A percentile compares a stretch with the other conserved stretches of the same genome.
Conservation (phyloP, 2,113 vertebrate genomes). For the Spheniscus mendiculus region DNA sequence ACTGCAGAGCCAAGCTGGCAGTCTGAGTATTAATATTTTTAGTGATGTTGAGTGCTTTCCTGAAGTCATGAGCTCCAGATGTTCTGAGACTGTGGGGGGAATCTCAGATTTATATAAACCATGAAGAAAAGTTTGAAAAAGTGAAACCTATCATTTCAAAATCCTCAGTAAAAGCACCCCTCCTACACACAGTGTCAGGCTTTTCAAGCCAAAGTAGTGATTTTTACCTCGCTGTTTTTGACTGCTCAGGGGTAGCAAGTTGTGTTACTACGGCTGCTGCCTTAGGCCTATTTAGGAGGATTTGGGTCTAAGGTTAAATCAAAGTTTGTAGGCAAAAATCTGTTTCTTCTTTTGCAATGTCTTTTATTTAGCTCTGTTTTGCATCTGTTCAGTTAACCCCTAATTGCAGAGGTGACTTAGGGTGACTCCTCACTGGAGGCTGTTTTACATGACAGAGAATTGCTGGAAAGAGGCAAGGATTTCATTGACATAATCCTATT, state of each 20-base stretch:
- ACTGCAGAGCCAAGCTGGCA: neutral
- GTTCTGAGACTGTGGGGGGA: neutral
- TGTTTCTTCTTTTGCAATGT: neutral
- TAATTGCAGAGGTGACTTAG: neutral
- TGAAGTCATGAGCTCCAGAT: neutral
- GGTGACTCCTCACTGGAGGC: neutral
- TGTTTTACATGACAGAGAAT: neutral
- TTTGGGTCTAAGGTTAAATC: neutral
- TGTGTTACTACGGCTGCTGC: neutral
- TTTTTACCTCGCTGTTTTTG: neutral
- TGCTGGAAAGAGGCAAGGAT: neutral
- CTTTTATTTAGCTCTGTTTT: neutral
- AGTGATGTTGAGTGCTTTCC: neutral
- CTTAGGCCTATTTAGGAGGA: neutral
- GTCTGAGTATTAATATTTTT: neutral
- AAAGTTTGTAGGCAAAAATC: neutral
- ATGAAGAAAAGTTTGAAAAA: neutral
- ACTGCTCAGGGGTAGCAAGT: neutral
- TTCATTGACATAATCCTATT: neutral
- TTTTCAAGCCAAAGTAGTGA: neutral
- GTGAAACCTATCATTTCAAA: neutral
- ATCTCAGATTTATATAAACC: neutral
- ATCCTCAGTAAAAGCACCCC: neutral
- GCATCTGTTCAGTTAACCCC: neutral
- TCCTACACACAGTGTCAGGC: neutral